phyloP scores from a whole-genome alignment of 2,113 vertebrate species.

The Monarcha castaneiventris region DNA sequence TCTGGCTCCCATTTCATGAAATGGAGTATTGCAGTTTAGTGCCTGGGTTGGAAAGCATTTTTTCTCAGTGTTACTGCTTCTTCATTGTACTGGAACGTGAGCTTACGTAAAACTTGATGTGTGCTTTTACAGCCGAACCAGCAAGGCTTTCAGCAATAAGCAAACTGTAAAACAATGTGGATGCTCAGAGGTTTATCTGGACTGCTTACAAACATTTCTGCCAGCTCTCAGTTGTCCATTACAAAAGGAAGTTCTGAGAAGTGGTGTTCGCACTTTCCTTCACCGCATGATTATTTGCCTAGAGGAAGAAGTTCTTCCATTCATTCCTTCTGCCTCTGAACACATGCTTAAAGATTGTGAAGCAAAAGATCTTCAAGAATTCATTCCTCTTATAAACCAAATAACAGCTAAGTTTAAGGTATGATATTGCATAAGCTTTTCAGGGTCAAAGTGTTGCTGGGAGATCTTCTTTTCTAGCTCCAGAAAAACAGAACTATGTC shows the following conservation, averaged over 20 bases:
- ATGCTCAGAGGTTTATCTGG: constrained; percentile 93
- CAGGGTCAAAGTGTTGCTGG: not conserved
- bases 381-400: constrained; percentile 98
- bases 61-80: not conserved
- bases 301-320: constrained; percentile 97
- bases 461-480: not conserved
- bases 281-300: constrained; percentile 99
- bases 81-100: not conserved
- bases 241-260: constrained; percentile 87
- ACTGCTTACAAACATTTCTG: constrained; percentile 92
- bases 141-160: constrained; percentile 99
- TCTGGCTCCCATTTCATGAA: not conserved
- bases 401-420: constrained; percentile 98
- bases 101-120: not conserved
- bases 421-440: not conserved
- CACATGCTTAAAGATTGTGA: constrained; percentile 99
- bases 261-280: constrained; percentile 94
- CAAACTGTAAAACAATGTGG: constrained; percentile 97
- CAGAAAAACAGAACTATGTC: not conserved
- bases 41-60: not conserved
- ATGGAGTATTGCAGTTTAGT: not conserved
- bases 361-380: constrained; percentile 96
- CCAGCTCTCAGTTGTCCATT: constrained; percentile 93
- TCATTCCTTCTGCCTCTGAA: constrained; percentile 92
- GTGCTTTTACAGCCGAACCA: constrained; percentile 85